Evolutionary conservation across 2,888 invertebrate species (phyloP).

Genomic region (Cremastinae sp.): DNA sequence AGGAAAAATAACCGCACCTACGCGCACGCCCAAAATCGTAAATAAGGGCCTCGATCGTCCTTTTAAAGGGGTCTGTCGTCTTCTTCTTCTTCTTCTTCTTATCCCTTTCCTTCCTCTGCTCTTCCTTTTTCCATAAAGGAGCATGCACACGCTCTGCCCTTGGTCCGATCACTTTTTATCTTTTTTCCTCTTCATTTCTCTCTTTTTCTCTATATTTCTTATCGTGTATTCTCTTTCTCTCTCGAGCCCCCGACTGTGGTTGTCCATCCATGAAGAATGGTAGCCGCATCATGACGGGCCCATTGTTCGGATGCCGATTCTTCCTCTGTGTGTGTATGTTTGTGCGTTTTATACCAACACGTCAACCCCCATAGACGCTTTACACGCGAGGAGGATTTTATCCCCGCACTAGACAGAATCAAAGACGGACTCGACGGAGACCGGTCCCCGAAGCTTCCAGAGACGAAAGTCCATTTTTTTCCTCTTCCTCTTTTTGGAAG

Average conservation of each 20-base stretch:
- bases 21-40: slow-evolving; percentile 73
- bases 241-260: slow-evolving; percentile 68
- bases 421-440: slow-evolving; percentile 14
- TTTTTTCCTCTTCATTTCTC: slow-evolving; percentile 23
- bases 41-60: slow-evolving; percentile 77
- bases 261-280: slow-evolving; percentile 77
- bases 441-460: slow-evolving; percentile 6
- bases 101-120: slow-evolving; percentile 54
- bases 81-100: slow-evolving; percentile 48
- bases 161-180: slow-evolving; percentile 43
- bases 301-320: slow-evolving; percentile 73
- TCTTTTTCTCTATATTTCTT: neutral
- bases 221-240: neutral
- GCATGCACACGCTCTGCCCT: slow-evolving; percentile 54
- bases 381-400: slow-evolving; percentile 48
- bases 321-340: slow-evolving; percentile 60
- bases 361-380: slow-evolving; percentile 15
- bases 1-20: slow-evolving; percentile 56
- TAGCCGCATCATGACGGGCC: slow-evolving; percentile 76
- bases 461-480: neutral
- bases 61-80: slow-evolving; percentile 73
- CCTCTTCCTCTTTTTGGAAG: no score
- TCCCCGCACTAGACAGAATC: slow-evolving; percentile 45
- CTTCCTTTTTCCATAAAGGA: slow-evolving; percentile 51
- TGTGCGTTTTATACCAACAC: slow-evolving; percentile 49